Evolutionary conservation across 2,113 vertebrate genomes (phyloP), one percentile per base, ranked within the genome.

Genomic region (Boleophthalmus pectinirostris): DNA sequence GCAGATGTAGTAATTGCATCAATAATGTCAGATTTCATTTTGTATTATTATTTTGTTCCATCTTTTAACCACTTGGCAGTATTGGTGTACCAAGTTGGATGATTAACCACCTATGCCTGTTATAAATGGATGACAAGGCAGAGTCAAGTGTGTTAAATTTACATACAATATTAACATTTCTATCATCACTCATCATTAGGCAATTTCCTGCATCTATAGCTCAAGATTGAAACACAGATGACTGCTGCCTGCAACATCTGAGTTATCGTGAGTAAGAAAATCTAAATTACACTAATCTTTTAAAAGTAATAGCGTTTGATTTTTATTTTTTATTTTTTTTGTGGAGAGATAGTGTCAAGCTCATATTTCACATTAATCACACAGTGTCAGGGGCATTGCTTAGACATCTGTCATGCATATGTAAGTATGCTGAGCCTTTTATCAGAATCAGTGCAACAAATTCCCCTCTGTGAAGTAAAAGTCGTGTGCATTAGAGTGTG

Each of bases 301-400:
- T 83, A 81, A 83, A 82, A 89, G 82, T 79, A n/a, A 53, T 64
- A 79, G 83, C 66, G 35, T 82, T 86, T 87, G 72, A 70, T 82
- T 0, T n/a, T n/a, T n/a, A n/a, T n/a, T n/a, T n/a, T n/a, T 58
- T 85, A 29, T 29, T 80, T 85, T 89, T 69, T 74, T 25, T 38
- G 61, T 70, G 58, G 4, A 58, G 69, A 72, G 81, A 83, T 85
- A 70, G 77, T 87, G 79, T 79, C 80, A 70, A 75, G 69, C 75
- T 82, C 86, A 81, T 69, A 72, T 83, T 84, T 82, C 77, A 70
- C 75, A 88, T 89, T 90, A 87, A 90, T 92, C 81, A 80, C 53
- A 6, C 29, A 56, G 74, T 81, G 78, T 80, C 72, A 1, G 77
- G 70, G 74, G 77, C 78, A 81, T 80, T 86, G 77, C 76, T 70